Percentiles rank a stretch among this genome's conserved stretches.
These are phyloP conservation scores for Dendronephthya gigantea DNA, from an alignment of 64 coral and sea anemone species.

Conservation along the genomic window DNA sequence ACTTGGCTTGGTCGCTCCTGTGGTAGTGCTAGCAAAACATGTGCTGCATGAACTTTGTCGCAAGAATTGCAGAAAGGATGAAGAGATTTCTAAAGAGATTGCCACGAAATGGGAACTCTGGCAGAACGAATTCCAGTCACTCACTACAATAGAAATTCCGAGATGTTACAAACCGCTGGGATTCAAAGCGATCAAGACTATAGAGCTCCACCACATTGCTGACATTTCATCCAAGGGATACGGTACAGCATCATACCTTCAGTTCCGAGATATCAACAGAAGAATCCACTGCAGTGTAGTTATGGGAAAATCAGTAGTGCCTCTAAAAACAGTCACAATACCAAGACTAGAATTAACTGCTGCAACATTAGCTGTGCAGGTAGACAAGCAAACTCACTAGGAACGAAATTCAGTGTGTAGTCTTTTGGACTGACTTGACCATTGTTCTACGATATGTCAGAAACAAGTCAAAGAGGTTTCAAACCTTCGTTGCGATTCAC, in stretches of 20 bases:
- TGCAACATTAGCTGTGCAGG: conserved; percentile 33
- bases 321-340: background rate
- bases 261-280: background rate
- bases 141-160: background rate
- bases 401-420: conserved; percentile 20
- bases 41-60: conserved; percentile 2
- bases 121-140: background rate
- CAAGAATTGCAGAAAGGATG: background rate
- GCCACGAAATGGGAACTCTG: background rate
- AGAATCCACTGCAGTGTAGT: background rate
- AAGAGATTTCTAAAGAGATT: background rate
- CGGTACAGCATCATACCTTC: background rate
- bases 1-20: background rate
- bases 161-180: background rate
- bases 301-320: background rate
- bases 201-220: background rate
- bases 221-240: background rate
- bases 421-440: conserved; percentile 32
- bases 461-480: conserved; percentile 26
- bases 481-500: conserved; percentile 46
- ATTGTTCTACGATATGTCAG: conserved; percentile 23
- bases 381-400: conserved; percentile 26
- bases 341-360: conserved; percentile 2
- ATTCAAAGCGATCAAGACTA: background rate
- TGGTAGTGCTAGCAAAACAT: background rate